Evolutionary conservation across 2,113 vertebrate species (phyloP).

Genomic region (Regulus satrapa): DNA sequence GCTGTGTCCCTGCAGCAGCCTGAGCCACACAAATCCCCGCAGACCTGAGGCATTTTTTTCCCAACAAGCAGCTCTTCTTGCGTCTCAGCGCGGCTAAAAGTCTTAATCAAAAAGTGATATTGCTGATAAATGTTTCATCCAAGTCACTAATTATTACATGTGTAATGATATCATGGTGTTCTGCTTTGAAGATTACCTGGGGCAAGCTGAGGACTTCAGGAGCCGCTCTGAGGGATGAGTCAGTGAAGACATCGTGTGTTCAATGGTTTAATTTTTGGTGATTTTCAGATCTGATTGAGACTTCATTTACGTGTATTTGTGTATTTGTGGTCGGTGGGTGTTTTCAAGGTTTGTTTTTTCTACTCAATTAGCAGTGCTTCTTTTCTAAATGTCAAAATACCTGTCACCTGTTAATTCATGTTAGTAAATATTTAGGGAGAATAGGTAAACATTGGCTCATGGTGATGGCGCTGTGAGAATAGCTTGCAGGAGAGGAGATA

Average conservation of each 20-base stretch:
- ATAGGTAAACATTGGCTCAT: not conserved
- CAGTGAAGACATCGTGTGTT: not conserved
- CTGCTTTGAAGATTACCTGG: not conserved
- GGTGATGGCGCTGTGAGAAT: not conserved
- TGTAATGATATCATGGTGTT: not conserved
- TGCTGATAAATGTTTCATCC: not conserved
- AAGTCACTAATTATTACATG: not conserved
- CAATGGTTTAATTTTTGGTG: not conserved
- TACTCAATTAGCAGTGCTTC: not conserved
- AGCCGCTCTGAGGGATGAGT: not conserved
- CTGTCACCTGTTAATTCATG: not conserved
- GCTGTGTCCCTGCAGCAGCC: accelerated
- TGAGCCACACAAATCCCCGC: accelerated
- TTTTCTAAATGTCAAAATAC: slow-evolving; percentile 11
- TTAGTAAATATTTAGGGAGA: not conserved
- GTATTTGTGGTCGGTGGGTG: not conserved
- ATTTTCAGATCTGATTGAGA: not conserved
- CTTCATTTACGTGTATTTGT: accelerated
- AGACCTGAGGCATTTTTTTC: not conserved
- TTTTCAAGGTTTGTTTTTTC: not conserved
- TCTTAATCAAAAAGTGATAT: not conserved
- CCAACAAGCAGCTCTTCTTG: not conserved
- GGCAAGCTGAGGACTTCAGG: not conserved
- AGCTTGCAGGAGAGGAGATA: not conserved
- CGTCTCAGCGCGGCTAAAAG: not conserved